Evolutionary conservation across 1,140 invertebrate genomes (phyloP).

Genomic region (Frieseomelitta varia): DNA sequence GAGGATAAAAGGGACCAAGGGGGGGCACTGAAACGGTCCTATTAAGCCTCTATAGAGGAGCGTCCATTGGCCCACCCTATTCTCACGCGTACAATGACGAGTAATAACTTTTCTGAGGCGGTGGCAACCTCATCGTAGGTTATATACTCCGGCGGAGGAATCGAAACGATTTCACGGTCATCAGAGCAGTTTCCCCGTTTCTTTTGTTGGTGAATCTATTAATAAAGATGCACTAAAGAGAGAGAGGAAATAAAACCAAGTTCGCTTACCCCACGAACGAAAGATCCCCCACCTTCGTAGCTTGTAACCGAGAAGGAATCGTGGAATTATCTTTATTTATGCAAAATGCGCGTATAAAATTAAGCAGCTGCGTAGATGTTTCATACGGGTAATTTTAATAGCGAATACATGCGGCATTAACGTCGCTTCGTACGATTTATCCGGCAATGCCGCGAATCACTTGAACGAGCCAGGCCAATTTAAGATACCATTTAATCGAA

Average conservation of each 20-base stretch:
- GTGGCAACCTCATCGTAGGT: slow-evolving; percentile 41
- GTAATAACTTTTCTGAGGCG: slow-evolving; percentile 49
- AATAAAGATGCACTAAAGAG: background rate
- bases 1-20: slow-evolving; percentile 64
- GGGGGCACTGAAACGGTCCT: slow-evolving; percentile 69
- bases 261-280: too few species aligned
- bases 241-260: background rate
- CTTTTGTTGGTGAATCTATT: slow-evolving; percentile 13
- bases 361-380: slow-evolving; percentile 5
- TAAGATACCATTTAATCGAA: slow-evolving; percentile 30
- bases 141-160: slow-evolving; percentile 24
- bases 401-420: background rate
- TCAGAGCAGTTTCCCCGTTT: slow-evolving; percentile 31
- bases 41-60: slow-evolving; percentile 67
- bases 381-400: slow-evolving; percentile 12
- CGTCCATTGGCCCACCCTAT: slow-evolving; percentile 56
- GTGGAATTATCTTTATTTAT: slow-evolving; percentile 6
- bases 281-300: too few species aligned
- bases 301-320: background rate
- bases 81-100: slow-evolving; percentile 51
- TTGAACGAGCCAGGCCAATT: slow-evolving; percentile 12
- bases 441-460: slow-evolving; percentile 16
- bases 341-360: background rate
- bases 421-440: slow-evolving; percentile 8
- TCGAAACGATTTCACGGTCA: slow-evolving; percentile 56